phyloP scores from a whole-genome alignment of 2,888 invertebrate species.

The Cephonodes hylas region DNA sequence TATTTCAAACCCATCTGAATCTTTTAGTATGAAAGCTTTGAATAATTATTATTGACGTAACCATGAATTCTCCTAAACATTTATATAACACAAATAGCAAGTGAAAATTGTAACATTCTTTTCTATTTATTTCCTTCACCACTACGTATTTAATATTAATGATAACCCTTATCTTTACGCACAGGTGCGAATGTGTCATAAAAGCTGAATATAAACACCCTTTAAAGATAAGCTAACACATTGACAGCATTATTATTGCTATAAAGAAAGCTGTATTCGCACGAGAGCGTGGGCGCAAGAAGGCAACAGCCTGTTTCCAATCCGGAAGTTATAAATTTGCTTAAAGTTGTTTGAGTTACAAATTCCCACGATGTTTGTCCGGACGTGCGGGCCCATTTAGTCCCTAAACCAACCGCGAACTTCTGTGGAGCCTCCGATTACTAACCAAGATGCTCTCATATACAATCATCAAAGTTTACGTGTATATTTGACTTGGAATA shows the following conservation, averaged over 20 bases:
- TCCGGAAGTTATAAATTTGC: slow-evolving; percentile 76
- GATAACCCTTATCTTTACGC: slow-evolving; percentile 7
- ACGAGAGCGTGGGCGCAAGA: slow-evolving; percentile 1
- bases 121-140: neutral
- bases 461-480: slow-evolving; percentile 32
- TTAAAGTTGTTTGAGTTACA: slow-evolving; percentile 76
- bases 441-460: slow-evolving; percentile 53
- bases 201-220: slow-evolving; percentile 1
- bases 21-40: no score
- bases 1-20: no score
- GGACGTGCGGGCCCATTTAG: slow-evolving; percentile 77
- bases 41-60: no score
- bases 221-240: neutral
- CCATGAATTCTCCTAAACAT: no score
- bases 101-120: no score
- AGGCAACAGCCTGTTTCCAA: slow-evolving; percentile 55
- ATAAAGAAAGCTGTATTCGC: neutral
- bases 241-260: slow-evolving; percentile 1
- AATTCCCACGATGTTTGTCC: slow-evolving; percentile 74
- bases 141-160: slow-evolving; percentile 2
- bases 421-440: slow-evolving; percentile 60
- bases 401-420: slow-evolving; percentile 69
- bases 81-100: no score
- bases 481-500: neutral
- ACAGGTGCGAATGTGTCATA: slow-evolving; percentile 4